Evolutionary conservation across 1,140 invertebrate genomes (phyloP), one percentile per base, ranked within the genome.

Genomic region (Zaprionus inermis): DNA sequence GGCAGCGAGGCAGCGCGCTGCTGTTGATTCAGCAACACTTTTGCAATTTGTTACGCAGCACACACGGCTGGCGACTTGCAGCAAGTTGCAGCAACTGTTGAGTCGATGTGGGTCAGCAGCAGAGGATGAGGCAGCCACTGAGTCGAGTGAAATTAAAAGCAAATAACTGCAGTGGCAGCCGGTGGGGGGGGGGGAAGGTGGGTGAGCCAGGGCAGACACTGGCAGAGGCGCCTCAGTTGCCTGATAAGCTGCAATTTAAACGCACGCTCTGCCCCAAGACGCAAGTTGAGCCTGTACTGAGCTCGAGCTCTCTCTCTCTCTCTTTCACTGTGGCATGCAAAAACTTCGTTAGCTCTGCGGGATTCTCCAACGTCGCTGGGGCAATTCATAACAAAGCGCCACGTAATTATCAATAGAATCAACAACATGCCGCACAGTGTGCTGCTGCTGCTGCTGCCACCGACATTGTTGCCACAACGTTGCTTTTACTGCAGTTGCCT

Each of bases 341-440:
- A 72, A 71, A 78, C 68, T 78, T 76, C 61, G 79, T 81, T 76
- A 81, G 56, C 65, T 9, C 30, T 36, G 63, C 44, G 36, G 65
- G 34, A 75, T 16, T 61, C 36, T 5, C 38, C 36, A 81, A 57
- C 51, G 16, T 30, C 32, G 66, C 16, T 9, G 16, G 10, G 49
- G 61, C 72, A 88, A 88, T 88, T 59, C 79, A 83, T 88, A 88
- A 88, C 72, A 89, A 79, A 70, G 79, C 83, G 73, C 76, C 70
- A 59, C 79, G 64, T 89, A 89, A 89, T 88, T 89, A 88, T 88
- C 84, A 88, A 88, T 86, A 74, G 76, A 67, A 86, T 86, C 83
- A 85, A 86, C 82, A 86, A 76, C 70, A 70, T 64, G 69, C 49
- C 52, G 64, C 61, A 72, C 59, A 49, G 49, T 59, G 24, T 4